Conservation (phyloP, 2,797 vertebrate species). For the Intellagama lesueurii region DNA sequence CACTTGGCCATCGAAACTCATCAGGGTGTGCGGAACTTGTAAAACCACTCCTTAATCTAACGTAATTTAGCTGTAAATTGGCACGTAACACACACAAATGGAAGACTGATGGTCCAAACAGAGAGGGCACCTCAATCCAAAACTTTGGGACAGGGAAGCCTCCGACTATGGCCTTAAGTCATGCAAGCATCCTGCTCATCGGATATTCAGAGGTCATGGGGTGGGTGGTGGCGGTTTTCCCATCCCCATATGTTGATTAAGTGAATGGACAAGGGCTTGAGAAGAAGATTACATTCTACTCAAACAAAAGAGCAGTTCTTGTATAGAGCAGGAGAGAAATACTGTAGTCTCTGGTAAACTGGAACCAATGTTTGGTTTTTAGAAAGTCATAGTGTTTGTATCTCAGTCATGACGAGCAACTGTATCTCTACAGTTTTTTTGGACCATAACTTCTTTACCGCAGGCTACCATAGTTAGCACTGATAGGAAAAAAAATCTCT, state of each 20-base stretch:
- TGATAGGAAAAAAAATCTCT: neutral
- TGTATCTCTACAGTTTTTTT: neutral
- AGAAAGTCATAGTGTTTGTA: neutral
- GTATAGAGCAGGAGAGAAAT: neutral
- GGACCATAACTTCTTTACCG: neutral
- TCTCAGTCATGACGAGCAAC: rapidly evolving
- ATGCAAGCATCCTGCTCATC: no score
- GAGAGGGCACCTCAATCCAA: no score
- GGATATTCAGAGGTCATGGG: no score
- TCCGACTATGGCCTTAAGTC: no score
- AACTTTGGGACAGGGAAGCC: no score
- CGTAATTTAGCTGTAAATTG: no score
- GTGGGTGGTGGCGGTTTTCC: no score
- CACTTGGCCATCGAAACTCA: no score
- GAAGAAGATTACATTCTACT: neutral
- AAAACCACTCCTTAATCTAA: no score
- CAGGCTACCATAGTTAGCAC: neutral
- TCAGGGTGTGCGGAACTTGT: no score
- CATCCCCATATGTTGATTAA: neutral
- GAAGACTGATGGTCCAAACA: no score
- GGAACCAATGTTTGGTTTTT: conserved; percentile 2
- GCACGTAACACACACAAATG: no score
- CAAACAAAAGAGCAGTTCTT: neutral
- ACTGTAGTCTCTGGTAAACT: neutral
- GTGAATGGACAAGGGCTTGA: neutral